Evolutionary conservation across 30 jellyfish, hydroid and myxozoan species (phyloP), one percentile per base, ranked within the genome.

Genomic region (Aurelia sp.): DNA sequence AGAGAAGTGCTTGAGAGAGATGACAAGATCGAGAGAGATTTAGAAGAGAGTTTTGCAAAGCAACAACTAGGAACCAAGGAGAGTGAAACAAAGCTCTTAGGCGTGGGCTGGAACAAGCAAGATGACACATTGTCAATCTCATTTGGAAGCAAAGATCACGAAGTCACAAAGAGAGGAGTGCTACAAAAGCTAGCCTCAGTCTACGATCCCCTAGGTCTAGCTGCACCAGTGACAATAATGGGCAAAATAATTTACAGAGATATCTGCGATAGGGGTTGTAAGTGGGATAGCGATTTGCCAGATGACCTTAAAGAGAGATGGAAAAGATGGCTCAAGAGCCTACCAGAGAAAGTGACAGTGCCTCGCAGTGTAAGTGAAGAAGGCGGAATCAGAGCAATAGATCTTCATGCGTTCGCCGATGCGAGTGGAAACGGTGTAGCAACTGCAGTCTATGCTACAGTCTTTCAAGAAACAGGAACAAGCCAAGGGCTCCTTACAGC

Each of bases 151-250:
- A 18, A 17, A 50, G 31, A 79, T n/a, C n/a, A 15, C 51, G 71
- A 79, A 20, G 51, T 47, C 58, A 79, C 71, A 8, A 40, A 40
- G 52, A 37, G 65, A 37, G 65, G 90, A 79, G 90, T 80, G n/a
- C 51, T 62, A 44, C 17, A 58, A 51, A 64, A 79, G 22, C 17
- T 18, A n/a, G 96, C 96, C 16, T 72, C 82, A 16, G 63, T 81
- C 52, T 61, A 90, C 33, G 96, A 90, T 41, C 97, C 96, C 40
- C 35, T 82, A n/a, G 82, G 90, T 23, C 23, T 67, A 11, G 86
- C 52, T 51, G 77, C 96, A 13, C 79, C 96, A n/a, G 76, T 86
- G 13, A 66, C 86, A 11, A 80, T 86, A 51, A 37, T n/a, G 31
- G 95, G 87, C 66, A 80, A 79, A 62, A 30, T 33, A 18, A 13